Evolutionary conservation across 2,797 vertebrate species (phyloP), one percentile per base, ranked within the genome.

Genomic region (Oceanodroma leucorhoa): DNA sequence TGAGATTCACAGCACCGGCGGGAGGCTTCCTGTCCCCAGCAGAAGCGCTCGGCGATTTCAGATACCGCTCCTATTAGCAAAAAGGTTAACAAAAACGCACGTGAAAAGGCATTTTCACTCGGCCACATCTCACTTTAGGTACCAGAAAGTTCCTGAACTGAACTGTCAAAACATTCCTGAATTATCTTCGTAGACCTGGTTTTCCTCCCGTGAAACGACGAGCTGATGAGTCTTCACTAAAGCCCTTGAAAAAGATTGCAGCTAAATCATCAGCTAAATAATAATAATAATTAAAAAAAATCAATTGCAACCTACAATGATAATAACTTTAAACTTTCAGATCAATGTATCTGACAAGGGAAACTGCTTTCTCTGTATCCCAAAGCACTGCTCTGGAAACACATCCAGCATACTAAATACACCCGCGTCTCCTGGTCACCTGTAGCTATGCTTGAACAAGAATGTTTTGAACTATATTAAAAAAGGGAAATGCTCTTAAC

Each of bases 1-100:
- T 96, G 97, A 97, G 96, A 97, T 96, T 87, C 93, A 24, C 94
- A 95, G 95, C 69, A 7, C 83, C 1, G 64, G 75, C 1, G 11
- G 9, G 82, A 80, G 76, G 66, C 76, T 80, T 97, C 96, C 96
- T 87, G 89, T 70, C 93, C 73, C 46, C 72, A 64, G 85, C 84
- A 91, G 96, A 81, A 96, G 92, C 22, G 4, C 65, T 32, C 15
- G 7, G 61, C 3, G 40, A 43, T n/a, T 93, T 73, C 73, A n/a
- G 91, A 55, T 26, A 67, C 40, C 0, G 1, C 55, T 89, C 46
- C 51, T 36, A 1, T 18, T 7, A 69, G 85, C 67, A 62, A 14
- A 10, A 77, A 83, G 76, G 58, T 67, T 43, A 83, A 89, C 34
- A 53, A 69, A 43, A 90, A 78, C 83, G 78, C 83, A 72, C 14